These are phyloP conservation scores for Andrena trimmerana DNA, from an alignment of 2,888 invertebrate species.

Conservation along the genomic window DNA sequence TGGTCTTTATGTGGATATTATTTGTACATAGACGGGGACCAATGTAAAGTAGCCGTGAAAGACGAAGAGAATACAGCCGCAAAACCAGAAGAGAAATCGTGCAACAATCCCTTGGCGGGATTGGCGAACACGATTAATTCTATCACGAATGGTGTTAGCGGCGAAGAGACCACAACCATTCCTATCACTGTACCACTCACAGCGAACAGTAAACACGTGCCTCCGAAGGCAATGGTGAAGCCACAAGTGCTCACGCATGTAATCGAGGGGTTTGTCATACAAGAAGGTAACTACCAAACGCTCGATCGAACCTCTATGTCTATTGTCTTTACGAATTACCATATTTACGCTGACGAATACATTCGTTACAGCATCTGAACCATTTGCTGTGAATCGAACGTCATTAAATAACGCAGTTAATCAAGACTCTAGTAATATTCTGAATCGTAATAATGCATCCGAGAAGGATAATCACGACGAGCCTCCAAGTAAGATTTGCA, in stretches of 20 bases:
- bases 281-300: slow-evolving; percentile 89
- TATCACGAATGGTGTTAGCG: slow-evolving; percentile 80
- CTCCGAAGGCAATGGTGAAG: slow-evolving; percentile 97
- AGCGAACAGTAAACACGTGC: slow-evolving; percentile 81
- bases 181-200: slow-evolving; percentile 74
- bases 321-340: not conserved
- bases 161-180: slow-evolving; percentile 72
- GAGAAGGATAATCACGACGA: slow-evolving; percentile 88
- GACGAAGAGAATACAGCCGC: slow-evolving; percentile 77
- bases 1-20: not conserved
- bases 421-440: slow-evolving; percentile 77
- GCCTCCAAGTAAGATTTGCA: slow-evolving; percentile 89
- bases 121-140: slow-evolving; percentile 83
- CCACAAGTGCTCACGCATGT: slow-evolving; percentile 98
- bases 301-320: not conserved
- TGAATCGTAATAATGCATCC: slow-evolving; percentile 77
- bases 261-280: slow-evolving; percentile 98
- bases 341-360: slow-evolving; percentile 23
- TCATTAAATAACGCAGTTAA: slow-evolving; percentile 85
- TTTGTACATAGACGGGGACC: slow-evolving; percentile 71
- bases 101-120: slow-evolving; percentile 82
- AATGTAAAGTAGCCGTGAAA: slow-evolving; percentile 74
- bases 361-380: slow-evolving; percentile 89
- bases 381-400: slow-evolving; percentile 92
- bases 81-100: slow-evolving; percentile 82